A percentile compares a stretch with the other conserved stretches of the same genome.
Evolutionary conservation across 2,888 invertebrate genomes (phyloP).

Genomic region (Lamellibrachia columna): DNA sequence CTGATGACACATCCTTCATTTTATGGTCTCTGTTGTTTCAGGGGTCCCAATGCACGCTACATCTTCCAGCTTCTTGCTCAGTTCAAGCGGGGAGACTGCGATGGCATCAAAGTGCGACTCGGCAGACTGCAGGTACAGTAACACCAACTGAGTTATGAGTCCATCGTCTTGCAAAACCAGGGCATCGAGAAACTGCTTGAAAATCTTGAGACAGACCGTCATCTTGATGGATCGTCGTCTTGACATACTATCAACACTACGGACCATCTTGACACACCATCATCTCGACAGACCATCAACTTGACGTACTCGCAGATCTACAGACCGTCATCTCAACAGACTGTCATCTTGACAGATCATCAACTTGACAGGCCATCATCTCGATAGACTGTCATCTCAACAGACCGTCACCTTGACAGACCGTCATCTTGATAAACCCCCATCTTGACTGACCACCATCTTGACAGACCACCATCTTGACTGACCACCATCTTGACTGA

Average conservation of each 20-base stretch:
- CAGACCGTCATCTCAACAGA: not conserved
- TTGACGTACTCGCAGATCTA: not conserved
- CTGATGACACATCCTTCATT: not conserved
- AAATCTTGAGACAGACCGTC: not conserved
- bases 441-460: not conserved
- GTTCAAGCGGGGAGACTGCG: constrained; percentile 96
- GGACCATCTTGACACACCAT: not conserved
- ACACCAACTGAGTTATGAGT: not conserved
- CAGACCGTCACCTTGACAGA: not conserved
- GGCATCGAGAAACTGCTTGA: not conserved
- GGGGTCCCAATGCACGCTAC: constrained; percentile 75
- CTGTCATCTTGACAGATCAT: not conserved
- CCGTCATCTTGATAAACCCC: not conserved
- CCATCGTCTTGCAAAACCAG: not conserved
- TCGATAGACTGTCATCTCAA: not conserved
- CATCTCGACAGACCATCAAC: not conserved
- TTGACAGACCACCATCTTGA: not conserved
- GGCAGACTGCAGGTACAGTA: constrained; percentile 73
- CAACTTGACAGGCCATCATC: not conserved
- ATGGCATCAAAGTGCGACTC: constrained; percentile 93
- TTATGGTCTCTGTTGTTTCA: constrained; percentile 47
- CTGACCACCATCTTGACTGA: not conserved
- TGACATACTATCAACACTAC: not conserved
- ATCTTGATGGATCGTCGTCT: not conserved
- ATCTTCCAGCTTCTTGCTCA: constrained; percentile 95